Evolutionary conservation across 2,113 vertebrate genomes (phyloP).

Genomic region (Pteruthius melanotis): DNA sequence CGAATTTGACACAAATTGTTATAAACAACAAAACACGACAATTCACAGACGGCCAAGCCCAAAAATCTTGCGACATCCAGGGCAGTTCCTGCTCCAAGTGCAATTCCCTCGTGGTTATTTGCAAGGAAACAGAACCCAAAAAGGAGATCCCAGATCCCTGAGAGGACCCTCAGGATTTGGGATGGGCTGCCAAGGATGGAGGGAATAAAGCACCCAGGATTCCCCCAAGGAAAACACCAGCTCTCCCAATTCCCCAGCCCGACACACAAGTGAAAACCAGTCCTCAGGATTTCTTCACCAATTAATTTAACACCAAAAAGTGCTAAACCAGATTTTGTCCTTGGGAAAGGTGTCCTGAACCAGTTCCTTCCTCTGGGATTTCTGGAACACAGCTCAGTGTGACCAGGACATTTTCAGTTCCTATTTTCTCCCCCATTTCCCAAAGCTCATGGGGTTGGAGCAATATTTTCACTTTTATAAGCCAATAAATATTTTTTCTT

Average conservation of each 20-base stretch:
- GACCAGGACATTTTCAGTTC: constrained; percentile 49
- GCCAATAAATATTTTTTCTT: background rate
- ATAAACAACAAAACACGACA: background rate
- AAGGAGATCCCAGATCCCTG: background rate
- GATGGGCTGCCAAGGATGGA: background rate
- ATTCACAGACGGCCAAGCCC: background rate
- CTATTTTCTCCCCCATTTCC: constrained; percentile 57
- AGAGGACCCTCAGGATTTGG: background rate
- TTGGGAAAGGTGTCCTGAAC: constrained; percentile 7
- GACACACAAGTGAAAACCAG: fast-evolving
- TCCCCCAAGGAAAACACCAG: background rate
- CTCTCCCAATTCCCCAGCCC: background rate
- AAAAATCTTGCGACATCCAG: background rate
- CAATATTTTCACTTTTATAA: constrained; percentile 49
- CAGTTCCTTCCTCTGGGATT: background rate
- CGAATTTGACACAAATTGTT: background rate
- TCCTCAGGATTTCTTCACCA: background rate
- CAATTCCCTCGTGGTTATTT: background rate
- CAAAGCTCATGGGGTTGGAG: constrained; percentile 36
- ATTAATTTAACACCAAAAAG: background rate
- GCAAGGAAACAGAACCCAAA: background rate
- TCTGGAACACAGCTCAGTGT: background rate
- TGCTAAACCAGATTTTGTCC: background rate
- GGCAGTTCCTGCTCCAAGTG: background rate
- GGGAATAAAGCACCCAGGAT: background rate